A percentile compares a stretch with the other conserved stretches of the same genome.
Evolutionary conservation across 2,888 invertebrate genomes (phyloP).

Genomic region (Embidobia sp.): DNA sequence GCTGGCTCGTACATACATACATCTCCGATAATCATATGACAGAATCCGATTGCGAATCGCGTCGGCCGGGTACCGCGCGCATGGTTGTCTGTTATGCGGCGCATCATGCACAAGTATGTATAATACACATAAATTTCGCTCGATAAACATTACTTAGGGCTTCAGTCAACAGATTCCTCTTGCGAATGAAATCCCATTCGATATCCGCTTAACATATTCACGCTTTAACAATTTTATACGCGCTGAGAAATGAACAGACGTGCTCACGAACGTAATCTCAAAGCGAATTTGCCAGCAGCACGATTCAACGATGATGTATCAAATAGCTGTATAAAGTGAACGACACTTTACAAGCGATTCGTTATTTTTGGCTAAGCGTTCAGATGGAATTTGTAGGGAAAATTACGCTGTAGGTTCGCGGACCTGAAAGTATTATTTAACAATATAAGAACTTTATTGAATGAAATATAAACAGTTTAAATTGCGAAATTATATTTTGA

Average conservation of each 20-base stretch:
- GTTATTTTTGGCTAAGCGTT: conserved; percentile 3
- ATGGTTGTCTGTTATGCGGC: conserved; percentile 61
- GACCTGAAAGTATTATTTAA: too few species aligned
- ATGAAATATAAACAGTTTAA: too few species aligned
- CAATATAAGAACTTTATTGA: too few species aligned
- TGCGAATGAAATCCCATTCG: conserved; percentile 51
- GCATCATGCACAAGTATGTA: conserved; percentile 63
- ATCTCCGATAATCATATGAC: conserved; percentile 69
- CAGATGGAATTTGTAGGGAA: too few species aligned
- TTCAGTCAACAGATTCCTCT: conserved; percentile 53
- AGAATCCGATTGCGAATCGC: conserved; percentile 66
- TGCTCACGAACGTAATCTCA: conserved; percentile 2
- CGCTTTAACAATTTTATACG: conserved; percentile 29
- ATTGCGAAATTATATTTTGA: too few species aligned
- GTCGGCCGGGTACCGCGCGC: conserved; percentile 60
- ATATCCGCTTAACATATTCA: conserved; percentile 43
- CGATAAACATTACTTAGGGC: conserved; percentile 63
- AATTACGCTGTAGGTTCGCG: too few species aligned
- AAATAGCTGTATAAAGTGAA: not conserved
- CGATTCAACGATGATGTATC: not conserved
- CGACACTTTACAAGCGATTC: too few species aligned
- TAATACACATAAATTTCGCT: conserved; percentile 62
- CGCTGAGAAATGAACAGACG: conserved; percentile 21
- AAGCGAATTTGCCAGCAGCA: not conserved
- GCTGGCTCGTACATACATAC: conserved; percentile 71